Percentiles rank a stretch among this genome's conserved stretches.
Conservation (phyloP, 2,113 vertebrate species). For the Cromileptes altivelis region DNA sequence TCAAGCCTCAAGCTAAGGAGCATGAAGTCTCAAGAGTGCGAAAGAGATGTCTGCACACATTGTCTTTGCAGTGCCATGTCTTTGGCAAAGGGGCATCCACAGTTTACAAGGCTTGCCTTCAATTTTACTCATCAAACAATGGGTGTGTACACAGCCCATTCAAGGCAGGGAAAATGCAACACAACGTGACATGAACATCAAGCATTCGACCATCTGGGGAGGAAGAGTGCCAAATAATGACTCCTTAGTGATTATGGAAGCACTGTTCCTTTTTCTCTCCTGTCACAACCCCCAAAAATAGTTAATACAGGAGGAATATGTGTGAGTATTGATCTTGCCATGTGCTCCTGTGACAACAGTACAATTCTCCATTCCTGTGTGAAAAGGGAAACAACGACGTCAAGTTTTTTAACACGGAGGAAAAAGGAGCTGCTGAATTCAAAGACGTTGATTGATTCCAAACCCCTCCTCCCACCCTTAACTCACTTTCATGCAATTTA, state of each 20-base stretch:
- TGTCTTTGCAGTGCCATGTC: constrained; percentile 80
- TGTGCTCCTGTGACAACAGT: constrained; percentile 47
- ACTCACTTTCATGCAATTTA: constrained; percentile 60
- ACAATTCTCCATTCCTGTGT: constrained; percentile 15
- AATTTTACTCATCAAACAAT: constrained; percentile 89
- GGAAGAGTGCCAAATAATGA: constrained; percentile 79
- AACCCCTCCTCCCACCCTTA: constrained; percentile 25
- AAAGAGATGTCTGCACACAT: constrained; percentile 75
- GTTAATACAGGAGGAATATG: constrained; percentile 53
- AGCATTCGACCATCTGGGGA: constrained; percentile 82
- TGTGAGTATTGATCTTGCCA: constrained; percentile 49
- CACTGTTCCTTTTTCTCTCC: constrained; percentile 65
- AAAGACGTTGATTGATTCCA: constrained; percentile 58
- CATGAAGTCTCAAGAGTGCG: constrained; percentile 73
- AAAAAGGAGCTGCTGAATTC: constrained; percentile 26
- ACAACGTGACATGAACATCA: constrained; percentile 87
- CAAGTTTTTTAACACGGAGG: constrained; percentile 24
- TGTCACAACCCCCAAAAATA: constrained; percentile 64
- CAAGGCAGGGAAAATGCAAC: constrained; percentile 83
- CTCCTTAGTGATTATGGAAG: constrained; percentile 76
- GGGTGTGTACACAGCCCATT: constrained; percentile 86
- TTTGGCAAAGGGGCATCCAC: constrained; percentile 80
- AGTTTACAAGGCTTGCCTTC: constrained; percentile 87
- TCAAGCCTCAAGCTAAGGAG: constrained; percentile 66
- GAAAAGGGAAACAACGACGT: constrained; percentile 30